These are phyloP conservation scores for Asobara japonica DNA, from an alignment of 1,140 invertebrate species.

Conservation along the genomic window DNA sequence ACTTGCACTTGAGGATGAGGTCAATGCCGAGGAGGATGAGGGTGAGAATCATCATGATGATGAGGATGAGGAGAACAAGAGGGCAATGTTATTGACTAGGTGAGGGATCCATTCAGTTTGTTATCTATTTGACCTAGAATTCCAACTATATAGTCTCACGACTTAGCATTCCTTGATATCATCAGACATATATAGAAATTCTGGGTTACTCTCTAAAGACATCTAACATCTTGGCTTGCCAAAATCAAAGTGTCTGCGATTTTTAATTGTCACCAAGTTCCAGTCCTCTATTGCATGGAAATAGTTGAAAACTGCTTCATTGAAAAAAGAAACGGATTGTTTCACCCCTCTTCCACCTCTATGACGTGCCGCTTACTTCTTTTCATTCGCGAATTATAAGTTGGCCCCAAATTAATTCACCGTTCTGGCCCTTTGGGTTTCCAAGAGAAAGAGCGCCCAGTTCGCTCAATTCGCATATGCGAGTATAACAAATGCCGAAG, in stretches of 20 bases:
- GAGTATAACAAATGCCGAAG: constrained; percentile 10
- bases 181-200: no score
- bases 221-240: no score
- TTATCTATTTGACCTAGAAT: no score
- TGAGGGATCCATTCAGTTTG: constrained; percentile 11
- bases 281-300: no score
- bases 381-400: constrained; percentile 21
- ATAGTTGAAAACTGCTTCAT: neutral
- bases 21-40: constrained; percentile 45
- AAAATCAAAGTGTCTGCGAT: no score
- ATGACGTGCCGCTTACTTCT: constrained; percentile 6
- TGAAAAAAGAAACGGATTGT: neutral
- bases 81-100: constrained; percentile 35
- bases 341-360: neutral
- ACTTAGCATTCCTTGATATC: no score
- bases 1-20: constrained; percentile 56
- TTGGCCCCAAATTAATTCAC: constrained; percentile 33
- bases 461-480: constrained; percentile 20
- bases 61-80: constrained; percentile 44
- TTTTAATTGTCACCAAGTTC: no score
- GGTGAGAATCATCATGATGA: constrained; percentile 42
- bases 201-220: no score
- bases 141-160: no score
- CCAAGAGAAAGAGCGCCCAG: neutral
- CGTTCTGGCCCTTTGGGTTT: constrained; percentile 20